Evolutionary conservation across 1,140 invertebrate genomes (phyloP).

Genomic region (Hypothenemus hampei): DNA sequence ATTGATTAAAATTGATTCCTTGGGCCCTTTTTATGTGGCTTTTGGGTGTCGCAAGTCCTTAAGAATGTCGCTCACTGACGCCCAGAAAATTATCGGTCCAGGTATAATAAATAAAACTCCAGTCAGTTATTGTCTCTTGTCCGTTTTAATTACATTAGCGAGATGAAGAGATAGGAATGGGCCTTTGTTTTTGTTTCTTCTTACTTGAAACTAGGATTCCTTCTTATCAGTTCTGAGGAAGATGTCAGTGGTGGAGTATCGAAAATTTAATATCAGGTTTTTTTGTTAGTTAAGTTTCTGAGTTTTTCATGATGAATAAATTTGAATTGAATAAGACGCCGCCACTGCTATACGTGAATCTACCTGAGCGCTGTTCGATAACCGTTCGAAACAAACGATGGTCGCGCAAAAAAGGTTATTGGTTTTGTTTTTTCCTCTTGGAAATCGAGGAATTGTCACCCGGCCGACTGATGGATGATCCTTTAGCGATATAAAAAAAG

Average conservation of each 20-base stretch:
- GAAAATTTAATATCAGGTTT: background rate
- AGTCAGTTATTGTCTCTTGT: slow-evolving; percentile 35
- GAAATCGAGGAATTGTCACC: slow-evolving; percentile 11
- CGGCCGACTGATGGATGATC: slow-evolving; percentile 1
- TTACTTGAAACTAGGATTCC: background rate
- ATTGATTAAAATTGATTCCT: too few species aligned
- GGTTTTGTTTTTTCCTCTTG: too few species aligned
- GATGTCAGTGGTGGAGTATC: background rate
- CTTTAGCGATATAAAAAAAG: too few species aligned
- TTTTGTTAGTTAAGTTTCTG: background rate
- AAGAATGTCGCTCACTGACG: slow-evolving; percentile 22
- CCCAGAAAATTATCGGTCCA: slow-evolving; percentile 26
- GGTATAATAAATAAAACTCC: slow-evolving; percentile 40
- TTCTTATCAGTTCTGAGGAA: background rate
- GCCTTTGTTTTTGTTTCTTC: background rate
- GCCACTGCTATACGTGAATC: background rate
- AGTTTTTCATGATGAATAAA: background rate
- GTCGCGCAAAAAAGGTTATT: background rate
- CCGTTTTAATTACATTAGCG: slow-evolving; percentile 40
- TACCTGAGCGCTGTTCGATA: slow-evolving; percentile 6
- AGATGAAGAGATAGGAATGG: slow-evolving; percentile 36
- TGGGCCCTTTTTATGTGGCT: too few species aligned
- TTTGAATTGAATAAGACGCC: background rate
- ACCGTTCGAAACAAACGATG: background rate
- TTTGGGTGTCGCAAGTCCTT: slow-evolving; percentile 14